Conservation (phyloP, 1,140 invertebrate genomes). For the Eueides isabella region DNA sequence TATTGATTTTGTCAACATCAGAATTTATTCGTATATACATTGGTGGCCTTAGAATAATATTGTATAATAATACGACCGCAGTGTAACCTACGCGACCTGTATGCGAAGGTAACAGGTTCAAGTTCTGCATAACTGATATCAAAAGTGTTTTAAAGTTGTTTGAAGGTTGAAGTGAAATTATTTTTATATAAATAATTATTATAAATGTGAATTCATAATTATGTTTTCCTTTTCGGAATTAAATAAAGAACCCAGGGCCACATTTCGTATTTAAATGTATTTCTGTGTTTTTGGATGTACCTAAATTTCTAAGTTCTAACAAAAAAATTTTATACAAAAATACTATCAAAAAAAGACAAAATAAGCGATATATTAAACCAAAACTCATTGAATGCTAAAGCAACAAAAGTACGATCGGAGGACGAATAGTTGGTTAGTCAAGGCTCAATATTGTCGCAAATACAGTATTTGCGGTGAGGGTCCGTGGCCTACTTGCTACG, state of each 20-base stretch:
- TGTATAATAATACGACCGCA: neutral
- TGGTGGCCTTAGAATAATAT: slow-evolving; percentile 3
- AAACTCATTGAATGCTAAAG: neutral
- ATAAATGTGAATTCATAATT: no score
- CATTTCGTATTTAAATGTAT: no score
- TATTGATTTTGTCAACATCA: neutral
- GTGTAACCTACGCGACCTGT: neutral
- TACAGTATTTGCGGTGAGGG: slow-evolving; percentile 10
- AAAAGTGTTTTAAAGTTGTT: neutral
- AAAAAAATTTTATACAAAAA: no score
- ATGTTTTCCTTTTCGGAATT: no score
- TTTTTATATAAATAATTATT: no score
- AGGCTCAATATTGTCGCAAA: slow-evolving; percentile 10
- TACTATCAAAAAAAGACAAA: neutral
- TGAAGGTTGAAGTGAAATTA: neutral
- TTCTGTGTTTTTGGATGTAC: no score
- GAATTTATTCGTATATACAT: neutral
- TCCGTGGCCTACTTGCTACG: slow-evolving; percentile 15
- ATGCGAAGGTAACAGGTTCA: neutral
- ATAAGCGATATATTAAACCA: neutral
- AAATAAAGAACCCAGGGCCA: no score
- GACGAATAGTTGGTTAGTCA: neutral
- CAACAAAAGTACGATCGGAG: neutral
- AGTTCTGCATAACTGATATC: neutral
- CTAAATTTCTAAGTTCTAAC: no score